Base-by-base conservation (phyloP, 2,888 invertebrate genomes). In the Apoda limacodes region DNA sequence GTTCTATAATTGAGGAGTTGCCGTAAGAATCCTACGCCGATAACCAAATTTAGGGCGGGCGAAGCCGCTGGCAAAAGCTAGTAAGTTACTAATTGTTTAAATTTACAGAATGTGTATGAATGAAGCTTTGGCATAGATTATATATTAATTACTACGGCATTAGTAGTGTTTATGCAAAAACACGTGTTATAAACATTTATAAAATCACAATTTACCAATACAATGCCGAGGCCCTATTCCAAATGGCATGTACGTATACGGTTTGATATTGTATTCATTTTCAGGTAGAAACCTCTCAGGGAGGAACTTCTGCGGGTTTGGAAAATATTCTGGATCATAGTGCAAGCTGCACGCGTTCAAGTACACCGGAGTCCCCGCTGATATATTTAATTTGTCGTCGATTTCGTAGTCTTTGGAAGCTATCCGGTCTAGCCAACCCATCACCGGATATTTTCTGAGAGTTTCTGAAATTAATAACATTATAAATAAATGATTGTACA, bases 191-290 rank as follows among this genome's bases (percentile, higher is more conserved):
- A 33, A 19, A 31, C n/a, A n/a, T n/a, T n/a, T n/a, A n/a, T n/a
- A n/a, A n/a, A n/a, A n/a, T n/a, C n/a, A n/a, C n/a, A 35, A 39
- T 44, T 49, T 40, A 67, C 85, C 87, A 32, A 87, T 82, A 43
- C 87, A 87, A 48, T 63, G 80, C 30, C 86, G 71, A 1, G 82
- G 86, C 6, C 87, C 87, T 9, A 71, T 43, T 1, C 85, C 85
- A 40, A 85, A 85, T 0, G 85, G 84, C 35, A 81, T 33, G 27
- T 70, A 84, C 0, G 54, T 50, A n/a, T 53, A 60, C 1, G 59
- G 56, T 2, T 39, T 28, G 13, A 63, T 48, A 7, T 69, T 66
- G 0, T 53, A 48, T 40, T 78, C 82, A 41, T 84, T 85, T 42
- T 84, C 83, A 0, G 83, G 75, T 21, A 63, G 70, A 39, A 85